A percentile compares a stretch with the other conserved stretches of the same genome.
These are phyloP conservation scores for Anniella stebbinsi DNA, from an alignment of 2,797 vertebrate species.

Conservation along the genomic window DNA sequence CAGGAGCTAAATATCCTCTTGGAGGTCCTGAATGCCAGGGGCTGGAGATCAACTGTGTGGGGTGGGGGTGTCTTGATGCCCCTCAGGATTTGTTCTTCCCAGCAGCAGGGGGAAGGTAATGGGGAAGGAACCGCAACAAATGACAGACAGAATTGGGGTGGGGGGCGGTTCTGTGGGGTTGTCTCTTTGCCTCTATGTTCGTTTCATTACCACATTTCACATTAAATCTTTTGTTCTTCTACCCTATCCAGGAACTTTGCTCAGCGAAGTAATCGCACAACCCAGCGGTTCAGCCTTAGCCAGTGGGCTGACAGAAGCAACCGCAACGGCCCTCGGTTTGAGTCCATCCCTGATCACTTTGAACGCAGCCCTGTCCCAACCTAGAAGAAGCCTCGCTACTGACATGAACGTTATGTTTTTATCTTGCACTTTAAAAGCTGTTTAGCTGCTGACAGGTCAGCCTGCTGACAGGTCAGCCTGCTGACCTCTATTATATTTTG, in stretches of 20 bases:
- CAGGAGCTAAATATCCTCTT: not conserved
- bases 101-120: too few species aligned
- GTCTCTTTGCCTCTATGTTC: not conserved
- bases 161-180: not conserved
- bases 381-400: conserved; percentile 37
- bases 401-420: conserved; percentile 19
- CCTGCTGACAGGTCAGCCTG: not conserved
- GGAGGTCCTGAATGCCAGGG: not conserved
- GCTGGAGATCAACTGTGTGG: not conserved
- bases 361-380: conserved; percentile 48
- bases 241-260: conserved; percentile 79
- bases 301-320: conserved; percentile 76
- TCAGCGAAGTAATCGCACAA: conserved; percentile 38
- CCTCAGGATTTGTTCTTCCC: not conserved
- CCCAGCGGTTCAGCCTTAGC: conserved; percentile 65
- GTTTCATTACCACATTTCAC: not conserved
- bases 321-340: conserved; percentile 72
- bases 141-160: not conserved
- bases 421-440: conserved; percentile 39
- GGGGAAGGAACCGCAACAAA: not conserved
- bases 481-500: not conserved
- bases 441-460: conserved; percentile 35
- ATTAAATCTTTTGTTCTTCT: conserved; percentile 25
- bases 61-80: not conserved
- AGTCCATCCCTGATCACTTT: conserved; percentile 74